phyloP scores from a whole-genome alignment of 2,888 invertebrate species.

The Coelogynopora nodosa region DNA sequence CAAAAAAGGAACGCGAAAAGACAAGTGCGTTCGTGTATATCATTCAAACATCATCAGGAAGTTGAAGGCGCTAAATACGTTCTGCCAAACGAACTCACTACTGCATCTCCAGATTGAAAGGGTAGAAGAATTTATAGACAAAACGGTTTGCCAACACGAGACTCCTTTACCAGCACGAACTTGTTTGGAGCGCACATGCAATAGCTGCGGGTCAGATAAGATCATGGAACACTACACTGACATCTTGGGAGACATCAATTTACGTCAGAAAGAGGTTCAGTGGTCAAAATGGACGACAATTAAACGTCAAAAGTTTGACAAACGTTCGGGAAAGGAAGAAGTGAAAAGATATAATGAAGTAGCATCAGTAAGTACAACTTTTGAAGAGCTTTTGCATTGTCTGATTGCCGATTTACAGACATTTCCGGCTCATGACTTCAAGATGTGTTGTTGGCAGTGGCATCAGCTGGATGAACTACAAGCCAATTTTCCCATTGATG shows the following conservation, averaged over 20 bases:
- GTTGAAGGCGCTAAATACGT: background rate
- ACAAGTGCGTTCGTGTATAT: background rate
- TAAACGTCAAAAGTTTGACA: background rate
- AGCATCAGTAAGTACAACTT: background rate
- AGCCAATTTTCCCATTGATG: background rate
- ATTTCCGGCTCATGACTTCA: background rate
- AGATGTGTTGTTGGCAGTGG: background rate
- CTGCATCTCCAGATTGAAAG: background rate
- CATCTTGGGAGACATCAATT: background rate
- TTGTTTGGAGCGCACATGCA: conserved; percentile 5
- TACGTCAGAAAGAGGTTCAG: background rate
- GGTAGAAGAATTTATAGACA: background rate
- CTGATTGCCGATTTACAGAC: conserved; percentile 23
- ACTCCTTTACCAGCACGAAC: background rate
- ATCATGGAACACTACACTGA: background rate
- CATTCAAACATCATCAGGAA: background rate
- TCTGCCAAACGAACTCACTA: background rate
- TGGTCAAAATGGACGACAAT: background rate
- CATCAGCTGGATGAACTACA: background rate
- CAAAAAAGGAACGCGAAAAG: background rate
- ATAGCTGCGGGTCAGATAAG: background rate
- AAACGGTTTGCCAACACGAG: background rate
- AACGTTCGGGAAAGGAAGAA: background rate
- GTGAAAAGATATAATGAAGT: background rate
- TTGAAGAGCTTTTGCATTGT: conserved; percentile 7